These are phyloP conservation scores for Pycnomerus fuliginosus DNA, from an alignment of 2,888 invertebrate species.

Conservation along the genomic window DNA sequence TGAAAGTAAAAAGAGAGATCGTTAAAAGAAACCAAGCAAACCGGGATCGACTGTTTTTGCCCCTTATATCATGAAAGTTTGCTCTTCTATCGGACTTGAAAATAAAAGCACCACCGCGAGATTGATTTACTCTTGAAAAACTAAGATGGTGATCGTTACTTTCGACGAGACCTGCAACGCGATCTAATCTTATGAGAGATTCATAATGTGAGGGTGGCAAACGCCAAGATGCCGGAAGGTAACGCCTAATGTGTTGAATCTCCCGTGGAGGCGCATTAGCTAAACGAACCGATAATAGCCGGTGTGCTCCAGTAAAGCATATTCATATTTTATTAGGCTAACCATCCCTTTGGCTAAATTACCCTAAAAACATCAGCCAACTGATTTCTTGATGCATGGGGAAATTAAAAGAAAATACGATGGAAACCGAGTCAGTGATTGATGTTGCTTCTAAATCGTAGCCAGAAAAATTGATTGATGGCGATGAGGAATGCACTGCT, in stretches of 20 bases:
- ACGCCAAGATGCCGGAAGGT: conserved; percentile 22
- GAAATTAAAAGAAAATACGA: conserved; percentile 7
- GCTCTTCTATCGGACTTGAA: conserved; percentile 8
- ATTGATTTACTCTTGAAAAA: conserved; percentile 11
- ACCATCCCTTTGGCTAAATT: conserved; percentile 1
- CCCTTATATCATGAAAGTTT: conserved; percentile 9
- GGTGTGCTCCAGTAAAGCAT: conserved; percentile 18
- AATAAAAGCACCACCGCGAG: conserved; percentile 11
- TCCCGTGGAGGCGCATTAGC: conserved; percentile 28
- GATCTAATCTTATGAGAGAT: conserved; percentile 32
- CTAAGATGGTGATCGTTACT: conserved; percentile 9
- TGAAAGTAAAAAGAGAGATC: conserved; percentile 13
- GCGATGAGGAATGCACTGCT: too few relatives aligned
- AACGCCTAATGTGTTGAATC: conserved; percentile 30
- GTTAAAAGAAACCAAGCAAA: conserved; percentile 13
- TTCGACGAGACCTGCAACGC: conserved; percentile 9
- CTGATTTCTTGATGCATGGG: too few relatives aligned
- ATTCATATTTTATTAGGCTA: conserved; percentile 25
- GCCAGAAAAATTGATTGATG: too few relatives aligned
- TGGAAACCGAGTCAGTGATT: conserved; percentile 14
- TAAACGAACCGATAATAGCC: conserved; percentile 27
- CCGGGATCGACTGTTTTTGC: conserved; percentile 13
- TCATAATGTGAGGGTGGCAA: conserved; percentile 22
- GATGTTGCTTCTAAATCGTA: too few relatives aligned
- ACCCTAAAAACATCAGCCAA: neutral